Evolutionary conservation across 2,888 invertebrate genomes (phyloP), one percentile per base, ranked within the genome.

Genomic region (Osmoderma eremita): DNA sequence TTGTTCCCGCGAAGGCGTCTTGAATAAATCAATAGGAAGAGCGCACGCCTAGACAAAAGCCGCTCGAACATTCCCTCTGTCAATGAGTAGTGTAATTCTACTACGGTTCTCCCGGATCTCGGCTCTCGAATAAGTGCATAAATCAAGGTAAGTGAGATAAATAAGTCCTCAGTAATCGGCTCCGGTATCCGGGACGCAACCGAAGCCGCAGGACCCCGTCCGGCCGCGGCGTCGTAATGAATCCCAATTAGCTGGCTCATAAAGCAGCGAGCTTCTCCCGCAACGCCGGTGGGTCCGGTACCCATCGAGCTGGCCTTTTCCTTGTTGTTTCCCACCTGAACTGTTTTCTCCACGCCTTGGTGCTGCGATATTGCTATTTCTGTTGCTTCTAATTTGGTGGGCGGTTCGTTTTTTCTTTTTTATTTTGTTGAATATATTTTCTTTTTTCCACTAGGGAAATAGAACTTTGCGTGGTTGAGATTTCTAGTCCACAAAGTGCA

Each of bases 181-280:
- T 45, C 45, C 53, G 53, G 53, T 36, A 10, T 38, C 15, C 36
- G 18, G 73, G 74, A 75, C 76, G 76, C 77, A 76, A 76, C 74
- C 75, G 70, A 76, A 75, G 75, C 75, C 76, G 70, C 77, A 77
- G 77, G 75, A 77, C 76, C 75, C 76, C 74, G 78, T 75, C 74
- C 77, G 75, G 64, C 74, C 48, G 24, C 49, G 74, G 65, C 74
- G 17, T 13, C 45, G 74, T 78, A 78, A 78, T 78, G 78, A 78
- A 78, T 78, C 77, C 78, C 78, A 78, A 78, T 78, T 78, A 78
- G 78, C 73, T 75, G 77, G 74, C 75, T 74, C 77, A 78, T 78
- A 78, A 77, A 78, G 75, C 77, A 73, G 68, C 67, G 67, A 67
- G 67, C 69, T 68, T 71, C 69, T 65, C 42, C 67, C 67, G 66